Base-by-base conservation (phyloP, 64 coral and sea anemone species). In the Stichodactyla helianthus region DNA sequence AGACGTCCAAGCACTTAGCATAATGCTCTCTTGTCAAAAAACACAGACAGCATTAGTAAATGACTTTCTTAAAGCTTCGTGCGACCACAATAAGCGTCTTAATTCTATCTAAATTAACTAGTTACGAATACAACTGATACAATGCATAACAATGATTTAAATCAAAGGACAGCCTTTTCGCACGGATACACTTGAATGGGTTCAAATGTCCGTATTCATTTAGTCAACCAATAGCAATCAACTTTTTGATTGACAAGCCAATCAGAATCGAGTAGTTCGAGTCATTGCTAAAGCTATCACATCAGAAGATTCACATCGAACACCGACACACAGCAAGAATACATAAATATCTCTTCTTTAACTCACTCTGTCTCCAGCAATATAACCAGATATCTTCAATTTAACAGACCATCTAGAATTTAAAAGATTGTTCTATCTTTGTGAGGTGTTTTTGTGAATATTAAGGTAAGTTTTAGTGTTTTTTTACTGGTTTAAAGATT, bases 121-220 rank as follows among this genome's bases (percentile, higher is more conserved):
- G 22, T 31, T 74, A 31, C 25, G 12, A 10, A 23, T n/a, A 74
- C 68, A 74, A 31, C 25, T 4, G 5, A 23, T n/a, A 74, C 68
- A 74, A 74, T 26, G 11, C 25, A 11, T 4, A 1, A 74, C 22
- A 74, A 27, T 74, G 68, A 23, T 31, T 74, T 74, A 65, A 65
- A 65, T 20, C 62, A n/a, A n/a, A 65, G 20, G 19, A 22, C 20
- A 22, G 62, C 28, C 77, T 81, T 17, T 20, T 52, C 78, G 78
- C 52, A 53, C 17, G 35, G 51, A 19, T 81, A 50, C 78, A 54
- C 78, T 53, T 28, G 50, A 81, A 81, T 81, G 78, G 78, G 50
- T 81, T 81, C 52, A 81, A 81, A 81, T 81, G 78, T 81, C 35
- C 18, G n/a, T 81, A 51, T 81, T 81, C 78, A 19, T 81, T 22